phyloP scores from a whole-genome alignment of 2,797 vertebrate species.

The Pangasius macronema region DNA sequence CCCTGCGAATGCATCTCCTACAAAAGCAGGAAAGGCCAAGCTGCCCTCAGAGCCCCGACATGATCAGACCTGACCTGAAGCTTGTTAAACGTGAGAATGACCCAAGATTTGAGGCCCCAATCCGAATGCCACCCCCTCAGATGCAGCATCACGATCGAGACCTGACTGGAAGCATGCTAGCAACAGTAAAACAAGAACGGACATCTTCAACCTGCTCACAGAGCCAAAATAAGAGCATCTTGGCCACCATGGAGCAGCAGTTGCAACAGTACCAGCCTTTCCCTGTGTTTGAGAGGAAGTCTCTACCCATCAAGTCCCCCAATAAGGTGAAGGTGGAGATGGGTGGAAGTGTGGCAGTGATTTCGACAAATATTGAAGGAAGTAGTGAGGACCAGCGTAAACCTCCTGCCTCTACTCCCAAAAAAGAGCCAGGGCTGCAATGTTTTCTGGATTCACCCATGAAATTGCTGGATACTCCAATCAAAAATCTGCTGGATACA shows the following conservation, averaged over 20 bases:
- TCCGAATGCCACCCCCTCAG: conserved; percentile 52
- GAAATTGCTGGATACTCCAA: conserved; percentile 89
- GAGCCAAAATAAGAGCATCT: conserved; percentile 81
- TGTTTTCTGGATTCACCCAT: conserved; percentile 92
- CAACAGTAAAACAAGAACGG: conserved; percentile 67
- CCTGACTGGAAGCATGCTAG: conserved; percentile 58
- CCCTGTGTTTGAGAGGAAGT: conserved; percentile 88
- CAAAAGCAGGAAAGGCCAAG: conserved; percentile 86
- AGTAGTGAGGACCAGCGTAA: conserved; percentile 75
- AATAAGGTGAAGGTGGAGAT: conserved; percentile 92
- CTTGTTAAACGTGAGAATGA: conserved; percentile 83
- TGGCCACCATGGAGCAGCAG: conserved; percentile 94
- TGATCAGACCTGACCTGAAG: conserved; percentile 66
- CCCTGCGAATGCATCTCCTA: conserved; percentile 87
- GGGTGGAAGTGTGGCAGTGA: conserved; percentile 83
- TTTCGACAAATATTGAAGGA: conserved; percentile 80
- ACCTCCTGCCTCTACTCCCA: conserved; percentile 82
- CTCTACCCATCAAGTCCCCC: conserved; percentile 81
- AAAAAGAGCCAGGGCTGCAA: conserved; percentile 88
- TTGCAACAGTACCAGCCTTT: conserved; percentile 90
- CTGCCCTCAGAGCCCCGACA: conserved; percentile 72
- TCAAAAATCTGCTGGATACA: conserved; percentile 93
- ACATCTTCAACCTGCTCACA: conserved; percentile 62
- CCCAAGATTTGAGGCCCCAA: conserved; percentile 72
- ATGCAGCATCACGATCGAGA: conserved; percentile 67